These are phyloP conservation scores for Clarias fuscus DNA, from an alignment of 2,797 vertebrate genomes.

Conservation along the genomic window DNA sequence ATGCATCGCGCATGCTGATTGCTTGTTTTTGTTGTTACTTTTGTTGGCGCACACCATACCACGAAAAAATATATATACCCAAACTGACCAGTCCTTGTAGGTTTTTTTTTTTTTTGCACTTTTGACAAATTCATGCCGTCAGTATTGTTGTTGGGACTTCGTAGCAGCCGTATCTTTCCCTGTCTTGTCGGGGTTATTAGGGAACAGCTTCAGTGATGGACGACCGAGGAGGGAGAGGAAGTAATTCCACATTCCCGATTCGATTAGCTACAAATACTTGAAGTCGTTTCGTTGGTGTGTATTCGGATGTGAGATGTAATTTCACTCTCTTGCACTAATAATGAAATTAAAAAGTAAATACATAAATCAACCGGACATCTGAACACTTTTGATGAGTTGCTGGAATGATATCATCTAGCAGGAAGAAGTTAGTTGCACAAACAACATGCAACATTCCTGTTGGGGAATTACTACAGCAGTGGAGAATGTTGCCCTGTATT, in stretches of 20 bases:
- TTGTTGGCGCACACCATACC: neutral
- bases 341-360: neutral
- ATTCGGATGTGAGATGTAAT: neutral
- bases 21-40: neutral
- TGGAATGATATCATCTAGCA: slow-evolving; percentile 22
- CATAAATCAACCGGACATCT: neutral
- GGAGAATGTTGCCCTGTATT: slow-evolving; percentile 10
- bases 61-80: no score
- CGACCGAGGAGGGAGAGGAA: neutral
- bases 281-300: neutral
- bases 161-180: neutral
- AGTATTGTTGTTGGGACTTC: neutral
- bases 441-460: slow-evolving; percentile 9
- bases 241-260: neutral
- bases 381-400: slow-evolving; percentile 8
- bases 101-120: neutral
- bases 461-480: neutral
- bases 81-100: neutral
- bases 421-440: slow-evolving; percentile 13
- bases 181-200: neutral
- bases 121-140: neutral
- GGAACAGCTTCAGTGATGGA: neutral
- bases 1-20: slow-evolving; percentile 15
- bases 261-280: neutral
- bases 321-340: neutral